Conservation (phyloP, 2,888 invertebrate genomes). For the Agrotis ipsilon region DNA sequence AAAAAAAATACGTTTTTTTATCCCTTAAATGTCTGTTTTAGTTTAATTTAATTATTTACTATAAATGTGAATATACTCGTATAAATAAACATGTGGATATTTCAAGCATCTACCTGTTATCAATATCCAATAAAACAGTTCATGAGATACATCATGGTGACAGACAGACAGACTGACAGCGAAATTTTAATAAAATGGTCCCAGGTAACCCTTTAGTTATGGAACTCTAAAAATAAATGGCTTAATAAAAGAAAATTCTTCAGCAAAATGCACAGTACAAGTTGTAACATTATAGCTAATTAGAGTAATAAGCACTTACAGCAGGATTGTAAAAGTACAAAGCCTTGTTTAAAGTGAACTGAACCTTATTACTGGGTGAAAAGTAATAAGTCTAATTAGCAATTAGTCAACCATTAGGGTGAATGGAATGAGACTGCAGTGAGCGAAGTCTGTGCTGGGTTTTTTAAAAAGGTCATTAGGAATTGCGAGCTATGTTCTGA, state of each 20-base stretch:
- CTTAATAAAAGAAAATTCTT: background rate
- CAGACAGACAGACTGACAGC: no score
- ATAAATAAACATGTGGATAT: no score
- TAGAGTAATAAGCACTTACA: constrained; percentile 12
- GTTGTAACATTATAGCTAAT: constrained; percentile 1
- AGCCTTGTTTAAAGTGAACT: background rate
- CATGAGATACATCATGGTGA: no score
- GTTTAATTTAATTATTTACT: no score
- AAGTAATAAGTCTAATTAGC: constrained; percentile 13
- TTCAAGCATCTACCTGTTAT: no score
- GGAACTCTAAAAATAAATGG: background rate
- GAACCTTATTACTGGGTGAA: constrained; percentile 9
- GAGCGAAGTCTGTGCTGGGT: background rate
- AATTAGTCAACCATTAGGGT: constrained; percentile 17
- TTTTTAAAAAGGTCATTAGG: background rate
- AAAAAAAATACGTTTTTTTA: no score
- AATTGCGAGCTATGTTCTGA: background rate
- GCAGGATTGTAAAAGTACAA: constrained; percentile 9
- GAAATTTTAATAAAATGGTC: no score
- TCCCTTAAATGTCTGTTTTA: no score
- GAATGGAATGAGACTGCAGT: constrained; percentile 3
- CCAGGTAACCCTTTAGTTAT: no score
- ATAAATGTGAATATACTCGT: no score
- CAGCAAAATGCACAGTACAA: background rate
- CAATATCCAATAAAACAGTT: no score